Base-by-base conservation (phyloP, 2,888 invertebrate species). In the Cerastoderma edule region DNA sequence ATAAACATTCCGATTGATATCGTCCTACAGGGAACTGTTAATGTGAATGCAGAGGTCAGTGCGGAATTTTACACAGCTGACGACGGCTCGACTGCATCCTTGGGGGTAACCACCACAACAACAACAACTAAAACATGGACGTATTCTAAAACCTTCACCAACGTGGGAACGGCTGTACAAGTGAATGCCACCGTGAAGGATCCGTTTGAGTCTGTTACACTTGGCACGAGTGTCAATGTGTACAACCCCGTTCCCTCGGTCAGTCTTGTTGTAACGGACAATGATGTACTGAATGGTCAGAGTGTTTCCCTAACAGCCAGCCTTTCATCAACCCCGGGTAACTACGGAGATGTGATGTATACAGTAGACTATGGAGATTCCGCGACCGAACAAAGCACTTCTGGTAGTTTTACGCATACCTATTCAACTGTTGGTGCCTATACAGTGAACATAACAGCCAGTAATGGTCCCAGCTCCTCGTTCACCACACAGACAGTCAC, bases 301-400 rank as follows among this genome's bases (percentile, higher is more conserved):
- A 48, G 13, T 28, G 44, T 80, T 0, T 50, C 53, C 8, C 70
- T 80, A 32, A 57, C 54, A 22, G 71, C 72, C 13, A 50, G n/a
- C 24, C 63, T 78, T 30, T 71, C 80, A 24, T 13, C 63, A 33
- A 30, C 60, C 22, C 72, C 75, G 19, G 76, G 75, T 27, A 70
- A 72, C 39, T 83, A 83, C 64, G 83, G 84, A 6, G 46, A 33
- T 16, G 57, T 84, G 2, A 44, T 53, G 5, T 84, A 72, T 50
- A 74, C 44, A 4, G 79, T 70, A 68, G 74, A 83, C 24, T 83
- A 72, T 56, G 77, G 78, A 27, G 80, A 86, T 83, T 75, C 74
- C 13, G 67, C 63, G 8, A 54, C 54, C n/a, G 66, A 27, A 1
- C 64, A 74, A 0, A 33, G 22, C 22, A 24, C n/a, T 3, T 28